These are phyloP conservation scores for Anoplolepis gracilipes DNA, from an alignment of 1,140 invertebrate species.

Conservation along the genomic window DNA sequence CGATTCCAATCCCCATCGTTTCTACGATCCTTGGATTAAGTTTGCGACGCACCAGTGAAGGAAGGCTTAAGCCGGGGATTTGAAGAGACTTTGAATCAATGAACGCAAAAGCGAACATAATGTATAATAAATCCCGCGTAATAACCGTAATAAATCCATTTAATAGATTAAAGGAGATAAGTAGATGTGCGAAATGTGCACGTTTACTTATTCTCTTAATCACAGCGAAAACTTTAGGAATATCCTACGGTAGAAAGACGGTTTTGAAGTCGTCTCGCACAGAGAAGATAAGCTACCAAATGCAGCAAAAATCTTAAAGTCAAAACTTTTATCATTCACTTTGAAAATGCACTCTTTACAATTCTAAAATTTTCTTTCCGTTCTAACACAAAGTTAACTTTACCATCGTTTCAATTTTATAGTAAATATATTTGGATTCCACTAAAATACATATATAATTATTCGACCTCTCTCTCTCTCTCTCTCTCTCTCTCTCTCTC, in stretches of 20 bases:
- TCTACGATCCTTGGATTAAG: constrained; percentile 63
- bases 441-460: neutral
- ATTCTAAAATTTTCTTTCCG: neutral
- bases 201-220: constrained; percentile 26
- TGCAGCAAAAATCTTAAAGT: neutral
- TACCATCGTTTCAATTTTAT: neutral
- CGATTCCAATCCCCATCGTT: constrained; percentile 32
- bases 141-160: constrained; percentile 20
- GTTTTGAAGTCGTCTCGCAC: neutral
- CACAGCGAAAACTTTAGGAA: neutral
- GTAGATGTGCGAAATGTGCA: neutral
- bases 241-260: neutral
- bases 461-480: neutral
- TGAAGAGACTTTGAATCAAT: constrained; percentile 43
- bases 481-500: too few species aligned
- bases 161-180: neutral
- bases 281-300: neutral
- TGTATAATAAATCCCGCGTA: constrained; percentile 23
- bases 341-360: neutral
- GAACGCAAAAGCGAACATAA: constrained; percentile 7
- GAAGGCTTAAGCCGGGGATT: constrained; percentile 26
- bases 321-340: constrained; percentile 9
- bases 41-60: constrained; percentile 36
- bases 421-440: neutral
- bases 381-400: constrained; percentile 7